Conservation (phyloP, 2,797 vertebrate species). For the Hozukius guyotensis region DNA sequence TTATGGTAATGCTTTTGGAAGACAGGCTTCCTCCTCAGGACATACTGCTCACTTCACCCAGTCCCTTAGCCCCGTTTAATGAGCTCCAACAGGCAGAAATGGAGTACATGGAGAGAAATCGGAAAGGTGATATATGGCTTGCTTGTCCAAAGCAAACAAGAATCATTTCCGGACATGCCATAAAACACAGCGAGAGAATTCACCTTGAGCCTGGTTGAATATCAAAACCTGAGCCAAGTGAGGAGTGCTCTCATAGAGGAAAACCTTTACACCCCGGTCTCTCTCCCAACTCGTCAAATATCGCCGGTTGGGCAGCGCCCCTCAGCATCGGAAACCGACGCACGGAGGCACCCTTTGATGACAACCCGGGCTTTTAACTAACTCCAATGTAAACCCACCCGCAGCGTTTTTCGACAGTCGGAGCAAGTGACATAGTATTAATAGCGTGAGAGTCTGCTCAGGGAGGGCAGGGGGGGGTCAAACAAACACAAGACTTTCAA, state of each 20-base stretch:
- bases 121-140: constrained; percentile 45
- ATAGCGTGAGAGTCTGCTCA: too few species aligned
- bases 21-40: constrained; percentile 70
- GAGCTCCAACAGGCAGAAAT: constrained; percentile 67
- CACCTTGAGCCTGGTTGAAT: constrained; percentile 25
- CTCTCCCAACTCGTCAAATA: too few species aligned
- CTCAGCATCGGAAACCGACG: too few species aligned
- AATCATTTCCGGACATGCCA: constrained; percentile 48
- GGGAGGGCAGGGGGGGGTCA: too few species aligned
- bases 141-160: constrained; percentile 51
- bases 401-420: too few species aligned
- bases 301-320: too few species aligned
- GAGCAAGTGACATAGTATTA: too few species aligned
- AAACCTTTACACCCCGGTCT: background rate
- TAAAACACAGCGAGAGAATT: constrained; percentile 47
- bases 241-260: background rate
- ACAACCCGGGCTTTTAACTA: too few species aligned
- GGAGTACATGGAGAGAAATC: constrained; percentile 34
- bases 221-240: background rate
- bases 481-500: too few species aligned
- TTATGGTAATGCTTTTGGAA: constrained; percentile 75
- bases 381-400: too few species aligned
- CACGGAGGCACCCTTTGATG: too few species aligned
- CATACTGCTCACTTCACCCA: constrained; percentile 57
- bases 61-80: constrained; percentile 69